phyloP scores from a whole-genome alignment of 37 sponge, comb jelly and placozoan genomes.

The Aplysina aerophoba region DNA sequence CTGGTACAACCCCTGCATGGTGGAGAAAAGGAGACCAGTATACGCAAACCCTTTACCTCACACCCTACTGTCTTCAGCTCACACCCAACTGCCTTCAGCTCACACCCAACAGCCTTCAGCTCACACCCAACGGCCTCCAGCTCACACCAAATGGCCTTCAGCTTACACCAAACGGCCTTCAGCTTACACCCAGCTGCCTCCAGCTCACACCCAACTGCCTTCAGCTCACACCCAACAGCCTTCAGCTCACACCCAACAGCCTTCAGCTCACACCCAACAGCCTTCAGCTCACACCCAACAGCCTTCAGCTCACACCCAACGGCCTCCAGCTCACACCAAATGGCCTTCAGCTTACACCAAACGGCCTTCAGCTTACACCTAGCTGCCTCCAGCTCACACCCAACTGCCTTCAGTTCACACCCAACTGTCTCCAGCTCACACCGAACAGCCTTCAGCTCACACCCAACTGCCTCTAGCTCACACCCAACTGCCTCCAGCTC shows the following conservation, averaged over 20 bases:
- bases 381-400: too few relatives aligned
- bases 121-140: not conserved
- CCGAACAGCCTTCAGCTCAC: not conserved
- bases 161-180: not conserved
- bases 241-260: too few relatives aligned
- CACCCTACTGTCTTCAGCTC: not conserved
- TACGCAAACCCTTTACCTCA: not conserved
- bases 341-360: not conserved
- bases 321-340: not conserved
- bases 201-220: not conserved
- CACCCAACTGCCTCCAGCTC: not conserved
- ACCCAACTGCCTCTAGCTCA: not conserved
- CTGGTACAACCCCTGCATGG: not conserved
- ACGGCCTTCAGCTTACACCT: too few relatives aligned
- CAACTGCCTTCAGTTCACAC: not conserved
- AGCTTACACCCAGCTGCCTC: not conserved
- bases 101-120: not conserved
- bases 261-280: not conserved
- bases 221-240: not conserved
- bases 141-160: not conserved
- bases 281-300: not conserved
- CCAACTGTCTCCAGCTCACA: not conserved
- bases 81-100: not conserved
- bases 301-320: too few relatives aligned
- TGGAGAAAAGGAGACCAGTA: not conserved